Evolutionary conservation across 2,888 invertebrate species (phyloP).

Genomic region (Allygus modestus): DNA sequence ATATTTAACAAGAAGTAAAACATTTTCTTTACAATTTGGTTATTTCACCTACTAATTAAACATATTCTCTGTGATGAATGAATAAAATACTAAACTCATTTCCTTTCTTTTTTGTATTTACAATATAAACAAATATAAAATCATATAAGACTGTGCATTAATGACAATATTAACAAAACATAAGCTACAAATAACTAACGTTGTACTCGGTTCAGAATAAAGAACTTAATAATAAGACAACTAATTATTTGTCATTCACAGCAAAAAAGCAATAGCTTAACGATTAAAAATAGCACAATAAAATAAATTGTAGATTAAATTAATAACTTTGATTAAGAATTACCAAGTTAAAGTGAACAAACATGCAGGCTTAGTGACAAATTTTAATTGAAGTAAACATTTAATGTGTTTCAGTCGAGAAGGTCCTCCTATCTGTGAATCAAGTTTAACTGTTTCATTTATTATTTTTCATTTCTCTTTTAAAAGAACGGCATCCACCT

Average conservation of each 20-base stretch:
- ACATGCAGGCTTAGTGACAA: conserved; percentile 12
- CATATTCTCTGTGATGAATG: conserved; percentile 46
- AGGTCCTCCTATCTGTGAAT: not conserved
- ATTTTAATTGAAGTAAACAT: not conserved
- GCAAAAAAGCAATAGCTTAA: conserved; percentile 49
- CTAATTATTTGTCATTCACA: conserved; percentile 62
- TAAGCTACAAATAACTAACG: conserved; percentile 42
- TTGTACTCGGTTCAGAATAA: conserved; percentile 59
- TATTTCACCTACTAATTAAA: not conserved
- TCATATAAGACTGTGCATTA: conserved; percentile 36
- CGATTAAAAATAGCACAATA: conserved; percentile 37
- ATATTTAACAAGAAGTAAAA: conserved; percentile 38
- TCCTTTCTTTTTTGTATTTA: conserved; percentile 7
- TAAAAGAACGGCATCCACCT: not conserved
- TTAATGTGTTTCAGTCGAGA: not conserved
- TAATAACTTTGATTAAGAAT: conserved; percentile 25
- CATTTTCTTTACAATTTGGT: conserved; percentile 43
- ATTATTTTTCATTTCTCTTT: not conserved
- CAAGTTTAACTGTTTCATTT: too few species aligned
- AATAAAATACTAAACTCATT: conserved; percentile 11
- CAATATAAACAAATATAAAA: conserved; percentile 52
- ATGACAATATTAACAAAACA: conserved; percentile 49
- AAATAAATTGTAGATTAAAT: conserved; percentile 12
- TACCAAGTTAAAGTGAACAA: not conserved
- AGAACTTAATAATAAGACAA: conserved; percentile 53